A percentile compares a stretch with the other conserved stretches of the same genome.
Conservation (phyloP, 2,113 vertebrate species). For the Scytalopus superciliaris region DNA sequence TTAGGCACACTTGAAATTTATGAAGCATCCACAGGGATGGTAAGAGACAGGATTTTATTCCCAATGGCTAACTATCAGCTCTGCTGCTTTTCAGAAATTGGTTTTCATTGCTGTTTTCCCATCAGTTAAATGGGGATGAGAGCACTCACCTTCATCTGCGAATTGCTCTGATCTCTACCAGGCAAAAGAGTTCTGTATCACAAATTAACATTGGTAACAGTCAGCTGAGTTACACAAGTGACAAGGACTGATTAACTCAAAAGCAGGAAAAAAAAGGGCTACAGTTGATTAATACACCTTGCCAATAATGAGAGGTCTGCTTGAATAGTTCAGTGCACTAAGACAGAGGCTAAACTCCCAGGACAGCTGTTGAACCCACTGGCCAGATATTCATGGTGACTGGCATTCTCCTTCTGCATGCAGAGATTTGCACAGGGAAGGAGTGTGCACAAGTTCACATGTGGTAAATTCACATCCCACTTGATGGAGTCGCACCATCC, state of each 20-base stretch:
- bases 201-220: not conserved
- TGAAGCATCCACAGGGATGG: not conserved
- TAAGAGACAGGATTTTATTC: conserved; percentile 7
- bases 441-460: not conserved
- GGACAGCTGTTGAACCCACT: not conserved
- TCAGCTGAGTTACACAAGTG: not conserved
- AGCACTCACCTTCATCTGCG: not conserved
- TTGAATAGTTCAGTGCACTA: not conserved
- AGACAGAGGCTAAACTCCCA: not conserved
- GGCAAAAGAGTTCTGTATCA: not conserved
- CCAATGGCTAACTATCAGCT: conserved; percentile 1
- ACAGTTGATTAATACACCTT: not conserved
- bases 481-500: not conserved
- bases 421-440: not conserved
- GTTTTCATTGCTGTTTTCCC: not conserved
- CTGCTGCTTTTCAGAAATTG: not conserved
- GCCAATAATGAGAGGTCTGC: not conserved
- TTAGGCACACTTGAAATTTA: conserved; percentile 31
- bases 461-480: not conserved
- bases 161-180: not conserved
- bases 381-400: fast-evolving
- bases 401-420: not conserved
- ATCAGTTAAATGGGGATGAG: not conserved
- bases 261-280: not conserved
- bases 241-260: not conserved